Conservation (phyloP, 2,113 vertebrate species). For the Sula dactylatra region DNA sequence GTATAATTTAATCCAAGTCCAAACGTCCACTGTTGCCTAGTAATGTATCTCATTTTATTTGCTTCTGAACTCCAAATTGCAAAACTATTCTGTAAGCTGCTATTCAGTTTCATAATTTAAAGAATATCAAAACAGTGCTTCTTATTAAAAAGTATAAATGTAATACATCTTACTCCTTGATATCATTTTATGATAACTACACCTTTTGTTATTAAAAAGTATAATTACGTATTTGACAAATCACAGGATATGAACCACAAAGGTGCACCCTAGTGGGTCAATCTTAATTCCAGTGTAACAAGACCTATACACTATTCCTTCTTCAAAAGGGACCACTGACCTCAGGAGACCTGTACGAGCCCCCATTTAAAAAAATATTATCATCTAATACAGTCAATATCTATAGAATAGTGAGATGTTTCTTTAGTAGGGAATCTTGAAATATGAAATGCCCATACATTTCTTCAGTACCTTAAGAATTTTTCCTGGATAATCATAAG, state of each 20-base stretch:
- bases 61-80: neutral
- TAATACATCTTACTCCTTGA: neutral
- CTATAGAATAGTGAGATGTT: neutral
- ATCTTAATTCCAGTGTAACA: neutral
- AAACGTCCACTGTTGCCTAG: neutral
- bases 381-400: neutral
- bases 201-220: neutral
- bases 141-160: neutral
- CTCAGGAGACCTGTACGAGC: neutral
- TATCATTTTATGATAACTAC: neutral
- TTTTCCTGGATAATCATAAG: neutral
- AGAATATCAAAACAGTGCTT: neutral
- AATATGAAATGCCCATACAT: neutral
- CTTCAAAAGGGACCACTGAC: neutral
- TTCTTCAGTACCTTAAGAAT: neutral
- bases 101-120: neutral
- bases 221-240: neutral
- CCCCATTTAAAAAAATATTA: neutral
- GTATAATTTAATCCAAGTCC: neutral
- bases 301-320: neutral
- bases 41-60: neutral
- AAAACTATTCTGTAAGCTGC: neutral
- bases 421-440: neutral
- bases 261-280: neutral
- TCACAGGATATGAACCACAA: neutral